Conservation (phyloP, 2,888 invertebrate genomes). For the Zhuqinia jingwanae region DNA sequence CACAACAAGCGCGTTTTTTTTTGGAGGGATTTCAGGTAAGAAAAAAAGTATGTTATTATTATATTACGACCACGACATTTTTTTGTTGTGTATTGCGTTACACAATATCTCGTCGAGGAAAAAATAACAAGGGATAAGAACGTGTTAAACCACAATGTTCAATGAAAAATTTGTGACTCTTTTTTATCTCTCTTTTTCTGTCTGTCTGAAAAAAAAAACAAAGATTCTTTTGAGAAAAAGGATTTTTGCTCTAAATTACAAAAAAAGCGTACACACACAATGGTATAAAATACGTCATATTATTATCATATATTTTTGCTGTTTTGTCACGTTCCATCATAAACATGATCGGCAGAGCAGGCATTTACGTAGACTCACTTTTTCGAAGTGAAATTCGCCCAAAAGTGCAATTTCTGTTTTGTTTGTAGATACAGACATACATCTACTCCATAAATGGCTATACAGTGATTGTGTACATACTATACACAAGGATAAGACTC, state of each 20-base stretch:
- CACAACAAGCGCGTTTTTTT: constrained; percentile 1
- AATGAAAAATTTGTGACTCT: constrained; percentile 19
- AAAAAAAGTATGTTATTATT: constrained; percentile 15
- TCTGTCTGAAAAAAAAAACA: no score
- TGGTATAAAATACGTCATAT: no score
- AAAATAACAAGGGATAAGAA: neutral
- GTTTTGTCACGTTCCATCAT: constrained; percentile 39
- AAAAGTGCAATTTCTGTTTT: neutral
- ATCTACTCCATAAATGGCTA: constrained; percentile 19
- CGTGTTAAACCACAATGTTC: constrained; percentile 30
- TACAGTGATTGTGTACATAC: no score
- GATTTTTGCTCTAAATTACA: constrained; percentile 25
- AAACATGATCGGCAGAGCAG: constrained; percentile 22
- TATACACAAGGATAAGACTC: no score
- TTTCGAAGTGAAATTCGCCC: no score
- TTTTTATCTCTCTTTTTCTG: neutral
- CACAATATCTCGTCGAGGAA: constrained; percentile 9
- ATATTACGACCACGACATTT: no score
- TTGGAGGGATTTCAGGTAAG: constrained; percentile 28
- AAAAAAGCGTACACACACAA: constrained; percentile 5
- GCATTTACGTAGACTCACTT: neutral
- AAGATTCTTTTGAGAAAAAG: no score
- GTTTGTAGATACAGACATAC: no score
- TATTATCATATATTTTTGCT: constrained; percentile 20
- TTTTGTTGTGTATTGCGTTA: neutral